Evolutionary conservation across 1,140 invertebrate species (phyloP).

Genomic region (Polypedilum vanderplanki): DNA sequence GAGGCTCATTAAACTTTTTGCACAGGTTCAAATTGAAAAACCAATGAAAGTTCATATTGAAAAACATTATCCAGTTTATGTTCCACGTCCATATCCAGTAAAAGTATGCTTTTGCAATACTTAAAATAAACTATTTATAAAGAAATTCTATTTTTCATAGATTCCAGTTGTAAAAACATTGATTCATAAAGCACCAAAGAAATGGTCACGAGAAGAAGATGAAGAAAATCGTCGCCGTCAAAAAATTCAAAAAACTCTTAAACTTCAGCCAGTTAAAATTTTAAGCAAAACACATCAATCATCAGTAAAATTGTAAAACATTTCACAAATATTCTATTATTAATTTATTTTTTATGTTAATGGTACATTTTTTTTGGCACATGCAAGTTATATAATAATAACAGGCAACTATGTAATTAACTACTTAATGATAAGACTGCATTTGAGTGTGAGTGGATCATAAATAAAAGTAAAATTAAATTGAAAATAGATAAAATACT

Average conservation of each 20-base stretch:
- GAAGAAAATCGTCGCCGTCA: background rate
- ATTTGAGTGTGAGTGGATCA: background rate
- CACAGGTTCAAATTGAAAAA: background rate
- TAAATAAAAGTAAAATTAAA: background rate
- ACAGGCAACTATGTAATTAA: background rate
- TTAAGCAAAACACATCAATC: background rate
- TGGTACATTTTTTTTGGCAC: background rate
- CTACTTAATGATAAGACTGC: background rate
- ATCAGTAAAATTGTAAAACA: too few relatives aligned
- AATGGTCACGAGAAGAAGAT: background rate
- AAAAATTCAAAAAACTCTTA: constrained; percentile 1
- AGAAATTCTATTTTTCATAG: background rate
- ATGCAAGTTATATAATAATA: background rate
- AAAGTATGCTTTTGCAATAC: background rate
- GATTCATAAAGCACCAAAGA: background rate
- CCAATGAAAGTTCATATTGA: background rate
- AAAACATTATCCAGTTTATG: constrained; percentile 1
- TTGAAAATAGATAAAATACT: background rate
- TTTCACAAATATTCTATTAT: background rate
- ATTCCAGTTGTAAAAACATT: constrained; percentile 4
- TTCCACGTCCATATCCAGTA: background rate
- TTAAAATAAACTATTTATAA: background rate
- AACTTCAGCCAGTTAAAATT: background rate
- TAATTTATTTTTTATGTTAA: background rate
- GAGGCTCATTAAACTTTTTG: too few relatives aligned